Evolutionary conservation across 1,140 invertebrate genomes (phyloP).

Genomic region (Drosophila neocordata): DNA sequence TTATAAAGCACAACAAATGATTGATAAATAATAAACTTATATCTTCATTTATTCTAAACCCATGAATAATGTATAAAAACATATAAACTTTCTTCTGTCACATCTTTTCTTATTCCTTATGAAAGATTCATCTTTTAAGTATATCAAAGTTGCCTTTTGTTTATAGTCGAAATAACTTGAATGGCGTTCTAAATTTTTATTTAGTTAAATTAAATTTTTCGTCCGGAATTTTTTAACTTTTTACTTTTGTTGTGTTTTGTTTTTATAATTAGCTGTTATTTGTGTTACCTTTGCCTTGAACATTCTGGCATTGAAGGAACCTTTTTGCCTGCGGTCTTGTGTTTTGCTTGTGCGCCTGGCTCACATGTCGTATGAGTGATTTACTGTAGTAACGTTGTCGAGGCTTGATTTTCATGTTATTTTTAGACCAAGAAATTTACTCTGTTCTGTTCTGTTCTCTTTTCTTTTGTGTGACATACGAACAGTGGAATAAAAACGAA

Average conservation of each 20-base stretch:
- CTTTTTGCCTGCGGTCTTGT: slow-evolving; percentile 4
- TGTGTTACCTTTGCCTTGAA: neutral
- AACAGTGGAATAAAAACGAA: slow-evolving; percentile 26
- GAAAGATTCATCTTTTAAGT: neutral
- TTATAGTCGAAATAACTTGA: neutral
- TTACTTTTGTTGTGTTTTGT: neutral
- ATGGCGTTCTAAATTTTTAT: neutral
- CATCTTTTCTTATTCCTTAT: too few species aligned
- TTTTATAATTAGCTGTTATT: neutral
- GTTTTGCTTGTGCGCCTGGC: slow-evolving; percentile 1
- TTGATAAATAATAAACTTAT: too few species aligned
- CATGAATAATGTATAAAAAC: too few species aligned
- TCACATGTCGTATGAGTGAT: slow-evolving; percentile 51
- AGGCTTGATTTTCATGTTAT: slow-evolving; percentile 25
- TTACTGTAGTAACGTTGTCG: slow-evolving; percentile 29
- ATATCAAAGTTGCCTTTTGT: slow-evolving; percentile 1
- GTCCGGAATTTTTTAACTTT: neutral
- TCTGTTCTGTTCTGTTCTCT: neutral
- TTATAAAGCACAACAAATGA: too few species aligned
- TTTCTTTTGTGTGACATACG: slow-evolving; percentile 21
- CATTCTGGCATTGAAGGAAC: neutral
- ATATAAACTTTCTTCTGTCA: too few species aligned
- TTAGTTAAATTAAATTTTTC: neutral
- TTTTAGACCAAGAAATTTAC: slow-evolving; percentile 30
- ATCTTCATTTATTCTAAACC: too few species aligned